A percentile compares a stretch with the other conserved stretches of the same genome.
Conservation (phyloP, 2,888 invertebrate genomes). For the Eristalis arbustorum region DNA sequence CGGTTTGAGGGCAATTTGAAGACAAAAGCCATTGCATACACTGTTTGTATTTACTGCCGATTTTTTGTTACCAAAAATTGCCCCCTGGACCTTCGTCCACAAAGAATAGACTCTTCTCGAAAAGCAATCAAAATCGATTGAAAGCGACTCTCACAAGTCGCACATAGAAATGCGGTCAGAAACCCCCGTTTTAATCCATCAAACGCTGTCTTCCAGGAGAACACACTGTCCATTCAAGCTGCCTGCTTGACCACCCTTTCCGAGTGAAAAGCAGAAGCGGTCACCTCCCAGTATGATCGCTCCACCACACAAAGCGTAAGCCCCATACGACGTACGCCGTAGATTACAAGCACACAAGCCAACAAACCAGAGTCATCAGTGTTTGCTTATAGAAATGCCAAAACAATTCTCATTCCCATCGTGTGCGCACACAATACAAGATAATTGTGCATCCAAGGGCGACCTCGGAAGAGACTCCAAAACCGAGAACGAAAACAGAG, state of each 20-base stretch:
- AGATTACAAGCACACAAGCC: background rate
- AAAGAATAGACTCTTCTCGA: too few species aligned
- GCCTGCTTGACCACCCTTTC: background rate
- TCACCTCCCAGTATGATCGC: background rate
- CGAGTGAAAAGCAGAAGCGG: background rate
- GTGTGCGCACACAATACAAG: conserved; percentile 3
- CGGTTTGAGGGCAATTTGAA: too few species aligned
- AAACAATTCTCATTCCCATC: conserved; percentile 6
- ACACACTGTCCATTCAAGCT: background rate
- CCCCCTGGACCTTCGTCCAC: too few species aligned
- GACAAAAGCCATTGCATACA: too few species aligned
- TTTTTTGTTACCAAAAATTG: too few species aligned
- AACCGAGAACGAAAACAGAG: background rate
- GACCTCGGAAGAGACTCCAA: background rate
- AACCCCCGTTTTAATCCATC: background rate
- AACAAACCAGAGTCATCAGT: background rate
- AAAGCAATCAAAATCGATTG: too few species aligned
- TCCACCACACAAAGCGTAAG: background rate
- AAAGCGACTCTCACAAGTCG: too few species aligned
- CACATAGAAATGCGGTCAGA: background rate
- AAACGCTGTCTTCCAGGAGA: background rate
- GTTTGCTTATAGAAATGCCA: conserved; percentile 9
- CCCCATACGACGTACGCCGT: background rate
- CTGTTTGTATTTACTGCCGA: too few species aligned
- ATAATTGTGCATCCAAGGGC: conserved; percentile 22